Evolutionary conservation across 2,888 invertebrate species (phyloP), one percentile per base, ranked within the genome.

Genomic region (Mythimna albipuncta): DNA sequence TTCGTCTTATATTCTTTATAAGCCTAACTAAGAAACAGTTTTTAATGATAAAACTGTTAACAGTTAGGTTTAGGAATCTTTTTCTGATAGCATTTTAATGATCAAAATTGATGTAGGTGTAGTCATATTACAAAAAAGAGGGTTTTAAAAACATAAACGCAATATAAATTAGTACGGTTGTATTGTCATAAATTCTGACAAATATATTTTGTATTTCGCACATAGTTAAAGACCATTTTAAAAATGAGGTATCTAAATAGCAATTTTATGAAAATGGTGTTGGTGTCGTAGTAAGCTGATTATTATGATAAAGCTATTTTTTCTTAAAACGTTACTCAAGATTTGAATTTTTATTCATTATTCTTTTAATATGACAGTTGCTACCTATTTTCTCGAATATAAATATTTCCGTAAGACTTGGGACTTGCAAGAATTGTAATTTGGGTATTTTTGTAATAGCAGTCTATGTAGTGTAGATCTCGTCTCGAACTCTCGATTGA

Each of bases 291-390:
- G 16, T 47, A 16, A 47, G 47, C 47, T 62, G 68, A 54, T 76
- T 58, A 67, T 47, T 13, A 32, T 69, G 69, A 68, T 38, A 68
- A 38, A 74, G n/a, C 6, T 13, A 13, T 35, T 26, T 38, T 70
- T 38, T 19, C 61, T 61, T 5, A n/a, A 6, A 54, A 7, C 1
- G 6, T 16, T n/a, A 3, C 10, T 9, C 16, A 4, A 47, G 11
- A 38, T 26, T 47, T 47, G 21, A 44, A 52, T 52, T 9, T n/a
- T 52, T 16, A 47, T 16, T 50, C 47, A 47, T 16, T 47, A 47
- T 19, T 47, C 6, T 47, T 47, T 19, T 47, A 0, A 19, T 19
- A 47, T 16, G 47, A 47, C 19, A 47, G 6, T 2, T 47, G 13
- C 16, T 16, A 47, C 47, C 47, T 26, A 55, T 47, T 26, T 54